Evolutionary conservation across 2,888 invertebrate genomes (phyloP), one percentile per base, ranked within the genome.

Genomic region (Meganola albula): DNA sequence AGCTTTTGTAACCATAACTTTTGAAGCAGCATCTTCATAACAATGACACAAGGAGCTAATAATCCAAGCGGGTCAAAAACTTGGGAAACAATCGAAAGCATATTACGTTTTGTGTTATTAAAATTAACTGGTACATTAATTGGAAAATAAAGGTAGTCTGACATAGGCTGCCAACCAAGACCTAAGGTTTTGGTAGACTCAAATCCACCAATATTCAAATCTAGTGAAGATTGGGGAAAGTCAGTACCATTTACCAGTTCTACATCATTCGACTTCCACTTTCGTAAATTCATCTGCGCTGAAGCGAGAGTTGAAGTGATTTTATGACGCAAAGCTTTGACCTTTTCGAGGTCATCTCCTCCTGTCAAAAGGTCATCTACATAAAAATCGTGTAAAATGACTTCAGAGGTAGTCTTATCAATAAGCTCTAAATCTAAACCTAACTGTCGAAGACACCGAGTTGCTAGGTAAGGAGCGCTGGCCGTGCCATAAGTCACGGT

Each of bases 331-430:
- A 45, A 26, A 46, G 41, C 2, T 33, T 46, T 10, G 20, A 20
- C 20, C 8, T 20, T 20, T 7, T 20, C 8, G 3, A 7, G 20
- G n/a, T 20, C 20, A 20, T 20, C 47, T 42, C 3, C 35, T 44
- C 10, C 24, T 16, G n/a, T 1, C 25, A 22, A 34, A 1, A 57
- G 4, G 24, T 54, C 53, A 27, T 58, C 50, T 1, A 50, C 42
- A 7, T 36, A 45, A 25, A 53, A 53, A 26, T 54, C 53, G 0
- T 42, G 31, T 40, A 55, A 37, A 5, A 57, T 52, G 1, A 54
- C 48, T 8, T 12, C 29, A 33, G 51, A 48, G 3, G 50, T 53
- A 0, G 29, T 5, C 0, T 27, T 8, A 14, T 53, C 51, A 4
- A 30, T 32, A 12, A 31, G 31, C n/a, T 55, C 53, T 10, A 51